Conservation (phyloP, 2,797 vertebrate genomes). For the Pterois miles region DNA sequence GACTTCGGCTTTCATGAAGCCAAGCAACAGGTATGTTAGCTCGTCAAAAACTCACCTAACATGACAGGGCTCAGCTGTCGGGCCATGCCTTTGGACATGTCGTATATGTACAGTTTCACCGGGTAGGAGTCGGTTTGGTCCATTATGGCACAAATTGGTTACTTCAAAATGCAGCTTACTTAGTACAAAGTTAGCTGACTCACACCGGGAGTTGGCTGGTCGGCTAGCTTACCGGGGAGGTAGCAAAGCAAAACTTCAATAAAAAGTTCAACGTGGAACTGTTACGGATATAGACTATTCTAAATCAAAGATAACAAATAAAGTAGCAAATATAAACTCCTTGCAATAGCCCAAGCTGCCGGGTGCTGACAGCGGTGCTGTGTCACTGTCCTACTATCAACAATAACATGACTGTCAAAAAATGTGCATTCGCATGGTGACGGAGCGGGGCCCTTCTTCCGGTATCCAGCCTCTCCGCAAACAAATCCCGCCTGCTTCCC, state of each 20-base stretch:
- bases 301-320: neutral
- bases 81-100: conserved; percentile 92
- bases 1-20: accelerated
- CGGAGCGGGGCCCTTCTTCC: neutral
- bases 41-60: conserved; percentile 84
- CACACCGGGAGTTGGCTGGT: neutral
- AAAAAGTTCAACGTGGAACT: neutral
- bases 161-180: neutral
- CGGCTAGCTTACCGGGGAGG: neutral
- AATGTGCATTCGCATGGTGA: neutral
- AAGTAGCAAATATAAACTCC: neutral
- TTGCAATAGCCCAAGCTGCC: neutral
- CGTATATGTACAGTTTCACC: conserved; percentile 92
- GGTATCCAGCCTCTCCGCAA: neutral
- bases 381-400: conserved; percentile 51
- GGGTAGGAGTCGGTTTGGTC: conserved; percentile 66
- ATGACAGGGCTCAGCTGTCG: conserved; percentile 90
- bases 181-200: conserved; percentile 1
- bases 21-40: neutral
- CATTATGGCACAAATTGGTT: conserved; percentile 48
- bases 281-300: neutral
- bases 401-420: conserved; percentile 29
- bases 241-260: conserved; percentile 12
- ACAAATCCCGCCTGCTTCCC: too few species aligned
- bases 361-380: conserved; percentile 22